Percentiles rank a stretch among this genome's conserved stretches.
These are phyloP conservation scores for Liolophura sinensis DNA, from an alignment of 1,140 invertebrate genomes.

Conservation along the genomic window DNA sequence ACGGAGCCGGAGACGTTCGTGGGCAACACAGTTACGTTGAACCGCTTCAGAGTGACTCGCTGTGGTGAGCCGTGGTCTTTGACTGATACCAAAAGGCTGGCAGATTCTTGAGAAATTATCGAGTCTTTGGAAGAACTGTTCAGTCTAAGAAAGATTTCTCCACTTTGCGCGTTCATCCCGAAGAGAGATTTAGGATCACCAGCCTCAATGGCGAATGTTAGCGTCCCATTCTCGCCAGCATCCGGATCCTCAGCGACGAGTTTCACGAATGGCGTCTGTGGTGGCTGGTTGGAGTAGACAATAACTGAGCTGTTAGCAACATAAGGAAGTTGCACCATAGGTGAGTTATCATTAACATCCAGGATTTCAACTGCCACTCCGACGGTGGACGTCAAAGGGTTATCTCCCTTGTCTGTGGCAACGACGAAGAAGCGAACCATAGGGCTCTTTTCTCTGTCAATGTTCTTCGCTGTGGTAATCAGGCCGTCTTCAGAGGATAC, in stretches of 20 bases:
- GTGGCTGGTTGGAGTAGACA: conserved; percentile 10
- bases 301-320: conserved; percentile 12
- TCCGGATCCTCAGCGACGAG: conserved; percentile 24
- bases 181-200: conserved; percentile 31
- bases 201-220: conserved; percentile 28
- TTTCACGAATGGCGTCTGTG: conserved; percentile 12
- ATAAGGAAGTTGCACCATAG: conserved; percentile 2
- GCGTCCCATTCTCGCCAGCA: conserved; percentile 26
- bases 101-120: too few relatives aligned
- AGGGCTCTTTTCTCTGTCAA: conserved; percentile 31
- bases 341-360: conserved; percentile 38
- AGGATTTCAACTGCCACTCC: conserved; percentile 23
- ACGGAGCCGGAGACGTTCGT: too few relatives aligned
- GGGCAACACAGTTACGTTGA: too few relatives aligned
- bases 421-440: conserved; percentile 30
- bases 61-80: conserved; percentile 26
- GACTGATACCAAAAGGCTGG: conserved; percentile 25
- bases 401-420: conserved; percentile 32
- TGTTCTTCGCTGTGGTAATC: conserved; percentile 19
- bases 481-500: conserved; percentile 18
- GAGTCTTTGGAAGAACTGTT: conserved; percentile 19
- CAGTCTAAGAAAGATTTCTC: conserved; percentile 23
- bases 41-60: conserved; percentile 5
- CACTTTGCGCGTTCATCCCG: conserved; percentile 26
- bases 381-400: conserved; percentile 15